Evolutionary conservation across 2,113 vertebrate species (phyloP), one percentile per base, ranked within the genome.

Genomic region (Meriones unguiculatus): DNA sequence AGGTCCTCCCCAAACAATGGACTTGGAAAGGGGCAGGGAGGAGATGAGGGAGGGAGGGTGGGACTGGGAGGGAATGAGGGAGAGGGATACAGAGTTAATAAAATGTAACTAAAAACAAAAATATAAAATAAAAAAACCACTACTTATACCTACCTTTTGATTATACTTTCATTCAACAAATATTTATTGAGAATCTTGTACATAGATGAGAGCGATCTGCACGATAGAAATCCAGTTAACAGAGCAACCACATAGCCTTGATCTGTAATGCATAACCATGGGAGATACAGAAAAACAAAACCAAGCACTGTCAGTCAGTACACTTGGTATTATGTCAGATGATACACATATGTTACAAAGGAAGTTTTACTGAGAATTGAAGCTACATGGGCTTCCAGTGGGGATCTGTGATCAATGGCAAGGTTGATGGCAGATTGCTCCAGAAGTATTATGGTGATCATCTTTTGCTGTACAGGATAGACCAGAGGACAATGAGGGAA

Each of bases 141-240:
- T 22, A 64, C 64, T 76, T 80, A 38, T 10, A 87, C 64, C 7
- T 67, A 77, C 0, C 2, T 22, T 70, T 24, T 57, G 17, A 59
- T 91, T 94, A 87, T 77, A 70, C 18, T 93, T 97, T 62, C 0
- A 54, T 30, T 82, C 67, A 89, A 46, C 73, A 88, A 82, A 67
- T 77, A 69, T 41, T 35, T 86, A 59, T 65, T 18, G 41, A 62
- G 14, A 1, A 85, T 84, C 1, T 87, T 59, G 62, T n/a, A 62
- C 35, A 30, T 69, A 5, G 6, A 30, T 93, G 8, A 5, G 70
- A 89, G 62, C 82, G 7, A 35, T 78, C 50, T 78, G 9, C 85
- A 32, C 57, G 87, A 22, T 38, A 82, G 35, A 13, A 7, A 72
- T 89, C 84, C 38, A 87, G 14, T 54, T 54, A 94, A 62, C 10